phyloP scores from a whole-genome alignment of 2,797 vertebrate species.

The Girardinus metallicus region DNA sequence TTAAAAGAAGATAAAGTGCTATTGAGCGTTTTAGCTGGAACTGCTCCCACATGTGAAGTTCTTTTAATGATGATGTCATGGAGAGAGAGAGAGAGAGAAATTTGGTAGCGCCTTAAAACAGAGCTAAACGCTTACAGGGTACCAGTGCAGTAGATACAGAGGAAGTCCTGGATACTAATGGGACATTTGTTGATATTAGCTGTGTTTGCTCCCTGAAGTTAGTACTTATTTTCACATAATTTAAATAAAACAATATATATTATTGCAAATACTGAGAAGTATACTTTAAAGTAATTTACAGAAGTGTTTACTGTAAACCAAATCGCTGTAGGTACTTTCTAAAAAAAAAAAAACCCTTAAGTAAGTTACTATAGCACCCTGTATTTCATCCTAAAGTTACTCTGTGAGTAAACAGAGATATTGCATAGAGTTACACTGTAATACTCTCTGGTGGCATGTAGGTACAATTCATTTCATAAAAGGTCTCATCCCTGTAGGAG shows the following conservation, averaged over 20 bases:
- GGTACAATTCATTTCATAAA: neutral
- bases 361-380: too few relatives aligned
- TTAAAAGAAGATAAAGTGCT: conserved; percentile 17
- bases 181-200: neutral
- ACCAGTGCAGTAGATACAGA: neutral
- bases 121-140: neutral
- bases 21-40: conserved; percentile 4
- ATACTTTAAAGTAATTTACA: neutral
- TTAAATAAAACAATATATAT: neutral
- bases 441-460: neutral
- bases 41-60: conserved; percentile 3
- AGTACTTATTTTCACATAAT: neutral
- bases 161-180: neutral
- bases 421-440: neutral
- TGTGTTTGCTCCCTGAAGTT: neutral
- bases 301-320: neutral
- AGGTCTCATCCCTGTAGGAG: neutral
- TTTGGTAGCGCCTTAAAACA: neutral
- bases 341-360: neutral
- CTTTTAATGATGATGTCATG: neutral
- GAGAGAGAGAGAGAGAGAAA: conserved; percentile 1
- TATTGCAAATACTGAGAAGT: neutral
- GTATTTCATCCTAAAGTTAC: too few relatives aligned
- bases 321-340: neutral
- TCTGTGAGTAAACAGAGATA: neutral